Evolutionary conservation across 2,797 vertebrate genomes (phyloP).

Genomic region (Hydrophis major): DNA sequence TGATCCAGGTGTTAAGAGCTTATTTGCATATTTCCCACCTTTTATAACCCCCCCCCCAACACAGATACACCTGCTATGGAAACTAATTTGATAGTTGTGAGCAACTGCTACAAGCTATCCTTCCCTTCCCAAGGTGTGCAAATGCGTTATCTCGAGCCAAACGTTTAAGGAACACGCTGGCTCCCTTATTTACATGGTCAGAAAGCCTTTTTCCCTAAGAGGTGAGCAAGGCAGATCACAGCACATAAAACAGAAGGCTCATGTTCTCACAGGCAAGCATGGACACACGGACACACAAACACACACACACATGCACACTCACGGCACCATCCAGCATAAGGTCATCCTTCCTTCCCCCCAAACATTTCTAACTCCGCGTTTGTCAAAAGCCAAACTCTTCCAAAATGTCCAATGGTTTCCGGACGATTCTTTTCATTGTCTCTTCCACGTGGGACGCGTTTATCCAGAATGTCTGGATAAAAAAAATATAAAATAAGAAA

Average conservation of each 20-base stretch:
- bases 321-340: conserved; percentile 60
- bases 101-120: conserved; percentile 68
- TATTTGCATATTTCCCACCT: conserved; percentile 70
- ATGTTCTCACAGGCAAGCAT: conserved; percentile 58
- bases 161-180: conserved; percentile 64
- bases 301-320: conserved; percentile 14
- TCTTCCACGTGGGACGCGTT: conserved; percentile 69
- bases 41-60: conserved; percentile 57
- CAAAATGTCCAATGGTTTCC: conserved; percentile 69
- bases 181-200: conserved; percentile 68
- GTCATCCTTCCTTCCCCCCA: conserved; percentile 65
- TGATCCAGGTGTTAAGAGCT: conserved; percentile 62
- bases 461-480: conserved; percentile 64
- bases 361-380: conserved; percentile 71
- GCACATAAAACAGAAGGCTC: conserved; percentile 69
- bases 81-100: conserved; percentile 73
- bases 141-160: conserved; percentile 66
- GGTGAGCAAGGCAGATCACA: conserved; percentile 69
- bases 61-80: conserved; percentile 57
- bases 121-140: conserved; percentile 72
- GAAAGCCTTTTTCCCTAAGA: conserved; percentile 72
- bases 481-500: conserved; percentile 70
- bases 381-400: conserved; percentile 72
- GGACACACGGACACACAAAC: conserved; percentile 30
- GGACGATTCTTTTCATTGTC: conserved; percentile 66